phyloP scores from a whole-genome alignment of 1,140 invertebrate genomes.

The Yoshiicerus persimilis region DNA sequence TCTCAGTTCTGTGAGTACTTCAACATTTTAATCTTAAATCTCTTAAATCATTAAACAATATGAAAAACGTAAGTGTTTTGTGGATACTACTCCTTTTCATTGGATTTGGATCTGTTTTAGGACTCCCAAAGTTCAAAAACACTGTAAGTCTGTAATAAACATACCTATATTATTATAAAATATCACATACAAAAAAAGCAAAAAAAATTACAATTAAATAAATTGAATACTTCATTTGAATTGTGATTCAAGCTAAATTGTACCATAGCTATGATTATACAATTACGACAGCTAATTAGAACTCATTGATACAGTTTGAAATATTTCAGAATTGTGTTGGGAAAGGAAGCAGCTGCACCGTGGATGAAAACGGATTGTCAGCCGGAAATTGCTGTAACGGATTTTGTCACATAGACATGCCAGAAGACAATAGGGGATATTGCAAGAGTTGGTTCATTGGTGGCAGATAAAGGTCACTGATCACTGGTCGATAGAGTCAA shows the following conservation, averaged over 20 bases:
- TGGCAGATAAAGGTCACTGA: neutral
- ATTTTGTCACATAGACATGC: conserved; percentile 18
- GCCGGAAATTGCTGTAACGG: conserved; percentile 21
- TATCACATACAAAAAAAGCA: neutral
- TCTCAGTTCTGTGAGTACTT: neutral
- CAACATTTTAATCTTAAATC: neutral
- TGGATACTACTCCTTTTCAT: neutral
- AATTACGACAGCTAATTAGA: neutral
- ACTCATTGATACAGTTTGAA: no score
- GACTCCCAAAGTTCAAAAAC: neutral
- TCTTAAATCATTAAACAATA: neutral
- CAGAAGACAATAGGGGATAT: neutral
- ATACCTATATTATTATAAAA: neutral
- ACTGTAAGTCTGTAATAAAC: neutral
- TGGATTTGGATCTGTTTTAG: neutral
- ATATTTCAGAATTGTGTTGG: conserved; percentile 24
- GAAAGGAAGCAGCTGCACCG: conserved; percentile 8
- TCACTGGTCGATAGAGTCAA: neutral
- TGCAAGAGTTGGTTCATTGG: conserved; percentile 34
- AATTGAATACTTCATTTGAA: neutral
- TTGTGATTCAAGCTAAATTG: neutral
- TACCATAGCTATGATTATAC: neutral
- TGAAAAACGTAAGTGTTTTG: neutral
- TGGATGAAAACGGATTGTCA: conserved; percentile 1
- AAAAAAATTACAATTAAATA: neutral